Percentiles rank a stretch among this genome's conserved stretches.
These are phyloP conservation scores for Synanthedon andrenaeformis DNA, from an alignment of 2,888 invertebrate species.

Conservation along the genomic window DNA sequence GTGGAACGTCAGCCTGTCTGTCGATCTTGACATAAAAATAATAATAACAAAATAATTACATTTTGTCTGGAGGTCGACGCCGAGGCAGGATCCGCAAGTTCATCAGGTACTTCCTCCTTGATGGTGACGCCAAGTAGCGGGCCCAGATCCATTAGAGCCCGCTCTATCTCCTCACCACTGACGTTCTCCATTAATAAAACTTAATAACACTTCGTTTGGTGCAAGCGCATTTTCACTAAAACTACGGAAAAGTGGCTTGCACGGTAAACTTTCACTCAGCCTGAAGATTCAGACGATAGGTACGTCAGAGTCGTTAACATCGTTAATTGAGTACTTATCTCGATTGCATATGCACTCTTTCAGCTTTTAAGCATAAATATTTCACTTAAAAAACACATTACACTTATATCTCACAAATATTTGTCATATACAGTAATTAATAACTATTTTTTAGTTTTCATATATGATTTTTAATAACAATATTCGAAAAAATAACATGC, in stretches of 20 bases:
- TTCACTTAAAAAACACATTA: no score
- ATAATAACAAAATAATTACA: slow-evolving; percentile 19
- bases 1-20: no score
- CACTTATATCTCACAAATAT: no score
- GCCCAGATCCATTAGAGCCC: slow-evolving; percentile 59
- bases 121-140: slow-evolving; percentile 61
- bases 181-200: slow-evolving; percentile 47
- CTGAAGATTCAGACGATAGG: slow-evolving; percentile 19
- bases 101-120: slow-evolving; percentile 58
- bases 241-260: slow-evolving; percentile 5
- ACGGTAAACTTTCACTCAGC: slow-evolving; percentile 48
- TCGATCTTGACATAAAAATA: background rate
- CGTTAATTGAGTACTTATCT: slow-evolving; percentile 22
- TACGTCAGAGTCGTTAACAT: slow-evolving; percentile 35
- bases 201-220: slow-evolving; percentile 14
- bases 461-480: no score
- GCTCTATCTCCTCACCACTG: slow-evolving; percentile 59
- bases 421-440: no score
- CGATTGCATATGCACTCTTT: slow-evolving; percentile 26
- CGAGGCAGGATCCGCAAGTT: slow-evolving; percentile 26
- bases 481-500: no score
- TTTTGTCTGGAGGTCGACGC: slow-evolving; percentile 20
- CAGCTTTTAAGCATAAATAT: background rate
- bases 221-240: slow-evolving; percentile 30
- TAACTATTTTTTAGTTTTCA: no score